Evolutionary conservation across 2,888 invertebrate species (phyloP).

Genomic region (Tyria jacobaeae): DNA sequence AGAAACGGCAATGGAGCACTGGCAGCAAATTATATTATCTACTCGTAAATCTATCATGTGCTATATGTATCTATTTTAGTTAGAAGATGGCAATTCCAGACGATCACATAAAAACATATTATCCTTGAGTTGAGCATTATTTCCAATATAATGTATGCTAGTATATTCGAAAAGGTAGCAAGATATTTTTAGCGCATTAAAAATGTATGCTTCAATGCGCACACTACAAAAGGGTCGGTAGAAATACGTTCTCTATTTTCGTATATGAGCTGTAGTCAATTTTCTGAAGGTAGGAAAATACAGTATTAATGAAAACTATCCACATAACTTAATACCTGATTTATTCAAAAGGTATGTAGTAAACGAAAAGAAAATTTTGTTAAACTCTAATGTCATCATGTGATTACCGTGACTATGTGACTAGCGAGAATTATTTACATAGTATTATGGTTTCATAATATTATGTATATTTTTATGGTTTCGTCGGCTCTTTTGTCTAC

Average conservation of each 20-base stretch:
- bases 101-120: neutral
- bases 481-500: slow-evolving; percentile 35
- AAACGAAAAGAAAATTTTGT: neutral
- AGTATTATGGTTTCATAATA: too few species aligned
- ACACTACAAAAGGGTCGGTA: slow-evolving; percentile 11
- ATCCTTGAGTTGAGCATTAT: neutral
- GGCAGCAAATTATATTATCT: neutral
- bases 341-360: neutral
- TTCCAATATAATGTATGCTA: neutral
- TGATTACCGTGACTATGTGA: slow-evolving; percentile 40
- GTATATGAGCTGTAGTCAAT: neutral
- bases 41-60: too few species aligned
- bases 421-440: slow-evolving; percentile 33
- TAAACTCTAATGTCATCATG: neutral
- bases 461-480: slow-evolving; percentile 15
- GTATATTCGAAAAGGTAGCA: neutral
- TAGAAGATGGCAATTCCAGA: neutral
- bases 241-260: slow-evolving; percentile 2
- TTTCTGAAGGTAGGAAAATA: neutral
- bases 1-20: neutral
- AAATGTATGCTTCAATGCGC: neutral
- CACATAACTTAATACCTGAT: neutral
- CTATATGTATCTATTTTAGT: too few species aligned
- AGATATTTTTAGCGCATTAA: neutral
- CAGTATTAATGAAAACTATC: neutral